Base-by-base conservation (phyloP, 2,888 invertebrate species). In the Sminthurinus aureus region DNA sequence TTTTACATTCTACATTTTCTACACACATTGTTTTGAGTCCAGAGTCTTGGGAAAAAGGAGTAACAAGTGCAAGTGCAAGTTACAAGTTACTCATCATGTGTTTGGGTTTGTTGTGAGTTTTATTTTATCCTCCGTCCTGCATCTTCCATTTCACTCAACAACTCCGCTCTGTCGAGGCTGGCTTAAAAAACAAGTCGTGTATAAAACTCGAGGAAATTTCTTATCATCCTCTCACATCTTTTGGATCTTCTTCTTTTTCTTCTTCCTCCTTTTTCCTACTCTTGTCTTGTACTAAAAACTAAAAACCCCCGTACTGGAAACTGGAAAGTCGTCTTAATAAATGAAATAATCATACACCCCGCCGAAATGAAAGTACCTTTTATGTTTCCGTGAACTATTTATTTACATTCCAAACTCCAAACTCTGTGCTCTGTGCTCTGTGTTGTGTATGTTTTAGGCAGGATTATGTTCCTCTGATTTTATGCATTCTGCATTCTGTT, bases 361-460 rank as follows among this genome's bases (percentile, higher is more conserved):
- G 75, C 38, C 38, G 38, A 38, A 81, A 81, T 81, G 81, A 81
- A 81, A 81, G 81, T 75, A 75, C 74, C 81, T 81, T 81, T 81
- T 81, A 81, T 81, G 81, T 81, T 81, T 81, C 81, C 81, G 81
- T 81, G 81, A 81, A 69, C 81, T 81, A 81, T 81, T 81, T 81
- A 81, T 81, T 81, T 81, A 81, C 81, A 81, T 81, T 81, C 81
- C 81, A 75, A 67, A 81, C 67, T 38, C 38, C 6, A 6, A 4
- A 6, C 22, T 24, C 81, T 66, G n/a, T 75, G 0, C n/a, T 38
- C 38, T 38, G 38, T 38, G 38, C 22, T 24, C 81, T 66, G n/a
- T 75, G 0, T 3, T 75, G 24, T 74, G 22, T 74, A 80, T 51
- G 12, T 76, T 6, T 22, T 52, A 1, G 13, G 24, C 51, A n/a